Evolutionary conservation across 1,140 invertebrate genomes (phyloP), one percentile per base, ranked within the genome.

Genomic region (Drosophila serrata): DNA sequence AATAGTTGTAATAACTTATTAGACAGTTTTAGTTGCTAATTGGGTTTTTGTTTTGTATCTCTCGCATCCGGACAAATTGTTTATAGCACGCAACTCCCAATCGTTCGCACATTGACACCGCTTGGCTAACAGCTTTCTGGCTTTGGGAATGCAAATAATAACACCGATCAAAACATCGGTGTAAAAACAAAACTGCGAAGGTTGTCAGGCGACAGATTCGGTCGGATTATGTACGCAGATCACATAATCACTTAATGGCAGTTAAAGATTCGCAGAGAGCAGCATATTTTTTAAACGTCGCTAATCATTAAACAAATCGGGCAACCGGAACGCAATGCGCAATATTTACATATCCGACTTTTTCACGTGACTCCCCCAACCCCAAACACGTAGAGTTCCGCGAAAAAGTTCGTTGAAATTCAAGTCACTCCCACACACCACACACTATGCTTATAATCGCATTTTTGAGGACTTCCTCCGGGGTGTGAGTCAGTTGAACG

Each of bases 281-380:
- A 33, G 61, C 49, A 55, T 65, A 67, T 43, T 19, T 43, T 43
- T 17, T 73, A 49, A 49, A 49, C 49, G 48, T 76, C 67, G 65
- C 51, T 49, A 79, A 80, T 84, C 67, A 78, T 87, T 77, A 82
- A 62, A 73, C 75, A 67, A 84, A 64, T 76, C 84, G 84, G 76
- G 84, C 63, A 87, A 87, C 79, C 82, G 82, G 82, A 87, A 88
- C 82, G 72, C 43, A 43, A 49, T 69, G 70, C 84, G 80, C 72
- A 84, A 43, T 88, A 82, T 88, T 79, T 73, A 82, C 80, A 88
- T 88, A 87, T 87, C 68, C 49, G 70, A 76, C n/a, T 65, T 63
- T 63, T 57, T 75, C 57, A 61, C 64, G 63, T 77, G 42, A 55
- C 59, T 76, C 49, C 68, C 37, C 46, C 57, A 48, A 24, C 59